Evolutionary conservation across 2,113 vertebrate species (phyloP).

Genomic region (Acanthisitta chloris): DNA sequence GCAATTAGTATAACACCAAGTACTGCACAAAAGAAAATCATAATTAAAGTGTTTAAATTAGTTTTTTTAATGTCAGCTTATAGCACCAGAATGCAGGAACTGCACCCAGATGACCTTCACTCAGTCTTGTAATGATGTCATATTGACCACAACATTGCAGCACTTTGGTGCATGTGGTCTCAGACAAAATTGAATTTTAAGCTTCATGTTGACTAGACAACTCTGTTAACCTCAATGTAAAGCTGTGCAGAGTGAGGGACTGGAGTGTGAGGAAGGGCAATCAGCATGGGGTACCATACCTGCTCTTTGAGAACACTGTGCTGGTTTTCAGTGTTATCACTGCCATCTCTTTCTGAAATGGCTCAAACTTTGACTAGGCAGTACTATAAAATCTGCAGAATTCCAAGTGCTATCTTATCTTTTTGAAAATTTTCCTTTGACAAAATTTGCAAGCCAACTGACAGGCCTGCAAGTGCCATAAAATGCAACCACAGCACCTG

Average conservation of each 20-base stretch:
- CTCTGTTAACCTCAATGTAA: neutral
- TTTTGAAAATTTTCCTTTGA: neutral
- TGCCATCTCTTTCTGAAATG: neutral
- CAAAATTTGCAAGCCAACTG: neutral
- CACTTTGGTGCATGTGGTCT: neutral
- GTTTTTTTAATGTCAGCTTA: neutral
- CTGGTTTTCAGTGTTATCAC: neutral
- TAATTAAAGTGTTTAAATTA: neutral
- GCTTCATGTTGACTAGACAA: neutral
- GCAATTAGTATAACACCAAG: neutral
- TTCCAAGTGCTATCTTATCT: neutral
- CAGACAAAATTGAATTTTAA: neutral
- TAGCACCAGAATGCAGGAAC: neutral
- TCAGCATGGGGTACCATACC: neutral
- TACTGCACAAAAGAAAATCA: neutral
- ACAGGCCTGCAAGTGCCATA: neutral
- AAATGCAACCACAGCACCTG: neutral
- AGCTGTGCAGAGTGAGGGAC: neutral
- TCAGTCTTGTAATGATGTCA: neutral
- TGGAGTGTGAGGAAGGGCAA: neutral
- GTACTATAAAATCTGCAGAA: neutral
- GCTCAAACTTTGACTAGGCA: neutral
- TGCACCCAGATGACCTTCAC: neutral
- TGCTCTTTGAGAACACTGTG: neutral
- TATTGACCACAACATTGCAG: neutral